These are phyloP conservation scores for Nestor notabilis DNA, from an alignment of 2,113 vertebrate genomes.

Conservation along the genomic window DNA sequence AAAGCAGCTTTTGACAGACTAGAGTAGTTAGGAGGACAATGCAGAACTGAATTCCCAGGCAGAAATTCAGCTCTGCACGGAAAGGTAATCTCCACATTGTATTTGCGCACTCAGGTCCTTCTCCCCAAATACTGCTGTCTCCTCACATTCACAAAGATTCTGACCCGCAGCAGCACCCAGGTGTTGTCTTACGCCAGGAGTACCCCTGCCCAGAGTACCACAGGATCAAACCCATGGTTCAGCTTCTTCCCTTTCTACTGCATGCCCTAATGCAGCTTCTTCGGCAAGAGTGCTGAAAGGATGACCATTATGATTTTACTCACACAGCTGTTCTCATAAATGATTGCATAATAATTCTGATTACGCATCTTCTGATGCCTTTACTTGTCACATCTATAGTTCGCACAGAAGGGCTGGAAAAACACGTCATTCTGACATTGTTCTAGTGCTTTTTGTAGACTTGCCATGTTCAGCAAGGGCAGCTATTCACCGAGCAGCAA, in stretches of 20 bases:
- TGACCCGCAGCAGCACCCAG: background rate
- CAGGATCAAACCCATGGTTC: background rate
- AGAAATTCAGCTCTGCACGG: background rate
- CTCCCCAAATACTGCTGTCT: background rate
- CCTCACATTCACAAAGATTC: background rate
- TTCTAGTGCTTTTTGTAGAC: background rate
- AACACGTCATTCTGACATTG: background rate
- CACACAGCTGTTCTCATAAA: background rate
- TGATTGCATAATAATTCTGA: background rate
- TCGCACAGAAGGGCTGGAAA: background rate
- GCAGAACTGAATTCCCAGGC: background rate
- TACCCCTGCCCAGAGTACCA: background rate
- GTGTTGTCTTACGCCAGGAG: background rate
- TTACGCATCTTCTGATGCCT: background rate
- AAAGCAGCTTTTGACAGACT: background rate
- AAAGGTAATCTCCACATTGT: background rate
- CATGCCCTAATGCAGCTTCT: background rate
- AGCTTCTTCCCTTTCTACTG: background rate
- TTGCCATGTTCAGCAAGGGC: background rate
- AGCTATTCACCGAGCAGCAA: constrained; percentile 13
- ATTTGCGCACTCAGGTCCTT: background rate
- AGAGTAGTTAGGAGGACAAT: background rate
- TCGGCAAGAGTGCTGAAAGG: background rate
- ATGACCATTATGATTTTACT: background rate
- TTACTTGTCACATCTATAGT: background rate